Percentiles rank a stretch among this genome's conserved stretches.
phyloP scores from a whole-genome alignment of 2,888 invertebrate species.

The Linyphia triangularis region DNA sequence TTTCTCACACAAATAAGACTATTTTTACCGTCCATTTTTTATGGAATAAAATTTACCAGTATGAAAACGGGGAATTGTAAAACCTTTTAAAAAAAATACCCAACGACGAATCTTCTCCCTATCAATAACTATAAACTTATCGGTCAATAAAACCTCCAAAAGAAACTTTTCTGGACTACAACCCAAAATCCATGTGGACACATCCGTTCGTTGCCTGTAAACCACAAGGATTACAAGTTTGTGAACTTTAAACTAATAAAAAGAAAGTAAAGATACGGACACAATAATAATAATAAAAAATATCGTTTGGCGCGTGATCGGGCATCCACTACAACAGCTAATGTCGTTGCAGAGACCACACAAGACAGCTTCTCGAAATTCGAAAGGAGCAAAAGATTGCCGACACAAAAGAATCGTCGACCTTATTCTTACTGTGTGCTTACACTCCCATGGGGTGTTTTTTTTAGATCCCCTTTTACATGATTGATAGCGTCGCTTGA shows the following conservation, averaged over 20 bases:
- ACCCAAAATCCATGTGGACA: too few species aligned
- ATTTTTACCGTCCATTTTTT: too few species aligned
- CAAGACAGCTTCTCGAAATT: not conserved
- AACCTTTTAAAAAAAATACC: too few species aligned
- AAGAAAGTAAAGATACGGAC: not conserved
- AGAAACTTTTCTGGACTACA: too few species aligned
- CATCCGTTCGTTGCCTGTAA: too few species aligned
- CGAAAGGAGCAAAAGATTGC: not conserved
- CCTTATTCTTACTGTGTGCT: not conserved
- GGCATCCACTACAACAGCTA: constrained; percentile 37
- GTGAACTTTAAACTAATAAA: not conserved
- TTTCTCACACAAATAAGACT: too few species aligned
- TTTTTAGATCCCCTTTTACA: not conserved
- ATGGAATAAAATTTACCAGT: too few species aligned
- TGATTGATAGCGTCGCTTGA: not conserved
- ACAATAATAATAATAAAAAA: not conserved
- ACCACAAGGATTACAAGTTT: too few species aligned
- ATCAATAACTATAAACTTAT: too few species aligned
- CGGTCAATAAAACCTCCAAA: too few species aligned
- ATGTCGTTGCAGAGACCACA: constrained; percentile 8
- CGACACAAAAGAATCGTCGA: not conserved
- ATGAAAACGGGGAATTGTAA: too few species aligned
- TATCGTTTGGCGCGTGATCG: constrained; percentile 47
- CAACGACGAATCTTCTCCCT: too few species aligned
- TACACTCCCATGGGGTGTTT: not conserved